Base-by-base conservation (phyloP, 2,113 vertebrate genomes). In the Ciconia stormi region DNA sequence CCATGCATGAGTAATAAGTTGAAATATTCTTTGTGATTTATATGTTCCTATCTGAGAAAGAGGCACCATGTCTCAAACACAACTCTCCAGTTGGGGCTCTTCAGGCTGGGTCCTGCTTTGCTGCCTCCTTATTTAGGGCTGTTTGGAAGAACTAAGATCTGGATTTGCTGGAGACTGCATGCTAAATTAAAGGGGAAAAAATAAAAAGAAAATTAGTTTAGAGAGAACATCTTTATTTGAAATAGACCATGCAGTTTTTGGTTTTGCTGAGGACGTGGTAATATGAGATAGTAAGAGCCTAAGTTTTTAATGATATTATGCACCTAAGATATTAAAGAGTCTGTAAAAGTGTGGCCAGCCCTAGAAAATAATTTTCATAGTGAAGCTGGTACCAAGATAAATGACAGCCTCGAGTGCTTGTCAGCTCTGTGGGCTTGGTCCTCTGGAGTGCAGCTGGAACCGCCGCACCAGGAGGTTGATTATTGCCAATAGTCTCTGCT, bases 401-500 rank as follows among this genome's bases (percentile, higher is more conserved):
- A 84, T 69, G 88, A 52, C 69, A 88, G 40, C 44, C 47, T 79
- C 1, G 7, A 78, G 81, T 87, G 52, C 61, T 81, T 79, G 36
- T 83, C 82, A 74, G 71, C 59, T 87, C 38, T 16, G 27, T 66
- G 71, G 46, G 34, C 71, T 92, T 7, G 3, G 82, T 93, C 49
- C 62, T 94, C 74, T 55, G 90, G 77, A 63, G 83, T 76, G 34
- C 73, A 79, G 81, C 80, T 67, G 34, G 79, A 87, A 56, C 71
- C 2, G 14, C 89, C 32, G 0, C 69, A 78, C 71, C 79, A 67
- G 89, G 49, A 52, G 53, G 79, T 42, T 92, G 79, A 93, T 95
- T 92, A 93, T 89, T 81, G 89, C 63, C 92, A 89, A 58, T 76
- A 69, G 79, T 74, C 93, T 95, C 87, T 80, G 42, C 79, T 89